A percentile compares a stretch with the other conserved stretches of the same genome.
Evolutionary conservation across 2,888 invertebrate genomes (phyloP).

Genomic region (Phengaris alcon): DNA sequence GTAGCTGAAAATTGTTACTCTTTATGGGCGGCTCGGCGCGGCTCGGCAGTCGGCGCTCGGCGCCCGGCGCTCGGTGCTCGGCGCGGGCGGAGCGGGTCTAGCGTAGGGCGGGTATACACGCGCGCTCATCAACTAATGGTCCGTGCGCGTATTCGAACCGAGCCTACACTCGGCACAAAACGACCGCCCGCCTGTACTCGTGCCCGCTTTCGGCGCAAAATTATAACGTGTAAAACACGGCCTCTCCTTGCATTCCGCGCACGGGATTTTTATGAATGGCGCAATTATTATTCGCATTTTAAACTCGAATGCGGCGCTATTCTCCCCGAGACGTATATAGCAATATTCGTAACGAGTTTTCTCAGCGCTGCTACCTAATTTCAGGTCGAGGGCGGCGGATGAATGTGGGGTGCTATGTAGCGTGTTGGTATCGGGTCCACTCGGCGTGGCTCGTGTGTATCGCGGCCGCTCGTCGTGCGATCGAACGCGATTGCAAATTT

Average conservation of each 20-base stretch:
- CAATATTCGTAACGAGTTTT: slow-evolving; percentile 79
- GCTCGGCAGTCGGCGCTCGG: slow-evolving; percentile 36
- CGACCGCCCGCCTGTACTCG: slow-evolving; percentile 64
- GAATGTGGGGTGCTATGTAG: slow-evolving; percentile 43
- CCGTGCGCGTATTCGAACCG: slow-evolving; percentile 79
- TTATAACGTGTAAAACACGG: slow-evolving; percentile 79
- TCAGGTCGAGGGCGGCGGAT: slow-evolving; percentile 64
- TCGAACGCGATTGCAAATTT: slow-evolving; percentile 77
- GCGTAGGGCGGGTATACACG: slow-evolving; percentile 66
- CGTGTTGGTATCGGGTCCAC: slow-evolving; percentile 52
- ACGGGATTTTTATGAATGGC: slow-evolving; percentile 76
- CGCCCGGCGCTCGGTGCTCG: slow-evolving; percentile 39
- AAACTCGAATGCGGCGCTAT: slow-evolving; percentile 75
- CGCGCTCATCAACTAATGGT: slow-evolving; percentile 80
- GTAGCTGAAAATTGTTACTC: slow-evolving; percentile 73
- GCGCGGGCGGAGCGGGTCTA: slow-evolving; percentile 49
- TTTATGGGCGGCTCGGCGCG: slow-evolving; percentile 47
- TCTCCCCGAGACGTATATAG: slow-evolving; percentile 73
- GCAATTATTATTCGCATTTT: slow-evolving; percentile 79
- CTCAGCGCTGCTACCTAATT: slow-evolving; percentile 73
- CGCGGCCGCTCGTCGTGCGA: slow-evolving; percentile 44
- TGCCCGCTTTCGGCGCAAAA: slow-evolving; percentile 75
- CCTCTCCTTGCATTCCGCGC: slow-evolving; percentile 75
- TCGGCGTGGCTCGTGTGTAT: slow-evolving; percentile 41
- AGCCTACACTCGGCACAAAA: slow-evolving; percentile 74